Evolutionary conservation across 2,113 vertebrate genomes (phyloP), one percentile per base, ranked within the genome.

Genomic region (Alces alces): DNA sequence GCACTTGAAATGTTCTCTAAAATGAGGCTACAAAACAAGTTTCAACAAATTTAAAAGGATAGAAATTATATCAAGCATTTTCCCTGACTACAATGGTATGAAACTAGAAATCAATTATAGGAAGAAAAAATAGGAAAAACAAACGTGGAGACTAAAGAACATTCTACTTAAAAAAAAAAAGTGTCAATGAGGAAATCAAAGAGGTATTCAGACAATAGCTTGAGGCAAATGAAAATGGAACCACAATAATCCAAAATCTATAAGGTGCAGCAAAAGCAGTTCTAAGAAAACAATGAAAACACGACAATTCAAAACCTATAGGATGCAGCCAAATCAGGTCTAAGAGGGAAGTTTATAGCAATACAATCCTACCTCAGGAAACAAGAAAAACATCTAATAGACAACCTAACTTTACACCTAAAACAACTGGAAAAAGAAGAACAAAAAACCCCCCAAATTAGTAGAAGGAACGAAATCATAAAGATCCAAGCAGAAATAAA

Each of bases 61-160:
- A 83, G 33, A 54, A 83, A 83, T 55, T 55, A 54, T 25, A 83
- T 54, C 80, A 25, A 25, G 33, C 50, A 15, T 83, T 83, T 83
- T 54, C 36, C n/a, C 50, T 33, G 25, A 9, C 50, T 33, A 83
- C 80, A 83, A 15, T 83, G 12, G 33, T 55, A 55, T 83, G 80
- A 83, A 83, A 83, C 33, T 55, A 55, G 50, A 83, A 55, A 55
- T 83, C 33, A 83, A 83, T 83, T 55, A n/a, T n/a, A 82, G 19
- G 50, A 82, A 82, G 79, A 54, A 82, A 82, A 82, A 82, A 82
- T 14, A 55, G 33, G 52, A 23, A 83, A 83, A 55, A 54, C 12
- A 55, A 82, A 82, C 6, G 52, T 83, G 33, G 80, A 83, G 19
- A 36, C 52, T 55, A 83, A 83, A 83, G 50, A 36, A 83, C 80